phyloP scores from a whole-genome alignment of 2,797 vertebrate genomes.

The Danionella dracula region DNA sequence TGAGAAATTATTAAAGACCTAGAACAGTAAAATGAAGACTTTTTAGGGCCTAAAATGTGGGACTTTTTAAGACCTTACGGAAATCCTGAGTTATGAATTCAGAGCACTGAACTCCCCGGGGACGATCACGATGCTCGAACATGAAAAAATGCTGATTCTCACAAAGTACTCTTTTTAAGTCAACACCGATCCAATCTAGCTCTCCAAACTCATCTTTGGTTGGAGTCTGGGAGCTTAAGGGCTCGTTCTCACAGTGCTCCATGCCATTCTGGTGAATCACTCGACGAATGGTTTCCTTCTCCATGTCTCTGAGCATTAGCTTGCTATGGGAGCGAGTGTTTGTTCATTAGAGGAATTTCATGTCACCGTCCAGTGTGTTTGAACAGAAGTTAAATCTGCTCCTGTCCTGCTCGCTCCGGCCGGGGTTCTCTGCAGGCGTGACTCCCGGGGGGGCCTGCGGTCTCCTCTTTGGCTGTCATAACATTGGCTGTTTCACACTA shows the following conservation, averaged over 20 bases:
- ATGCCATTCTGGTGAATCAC: neutral
- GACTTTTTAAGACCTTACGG: no score
- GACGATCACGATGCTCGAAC: no score
- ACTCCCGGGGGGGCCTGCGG: conserved; percentile 15
- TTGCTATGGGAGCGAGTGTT: neutral
- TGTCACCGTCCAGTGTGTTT: neutral
- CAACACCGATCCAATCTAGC: neutral
- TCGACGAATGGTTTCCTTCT: neutral
- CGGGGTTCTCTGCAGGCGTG: conserved; percentile 6
- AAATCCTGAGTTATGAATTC: no score
- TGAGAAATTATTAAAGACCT: no score
- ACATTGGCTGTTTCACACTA: conserved; percentile 20
- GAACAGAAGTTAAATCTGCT: conserved; percentile 15
- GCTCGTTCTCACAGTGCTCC: neutral
- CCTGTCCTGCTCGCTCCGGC: neutral
- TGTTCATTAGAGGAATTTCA: neutral
- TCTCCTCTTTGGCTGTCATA: conserved; percentile 25
- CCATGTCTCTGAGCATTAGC: neutral
- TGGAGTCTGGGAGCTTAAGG: neutral
- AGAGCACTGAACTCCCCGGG: no score
- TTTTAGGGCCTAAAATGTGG: no score
- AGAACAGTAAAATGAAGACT: no score
- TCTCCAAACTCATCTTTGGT: neutral
- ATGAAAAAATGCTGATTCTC: no score
- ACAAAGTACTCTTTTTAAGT: no score